phyloP scores from a whole-genome alignment of 2,888 invertebrate genomes.

The Pteria penguin region DNA sequence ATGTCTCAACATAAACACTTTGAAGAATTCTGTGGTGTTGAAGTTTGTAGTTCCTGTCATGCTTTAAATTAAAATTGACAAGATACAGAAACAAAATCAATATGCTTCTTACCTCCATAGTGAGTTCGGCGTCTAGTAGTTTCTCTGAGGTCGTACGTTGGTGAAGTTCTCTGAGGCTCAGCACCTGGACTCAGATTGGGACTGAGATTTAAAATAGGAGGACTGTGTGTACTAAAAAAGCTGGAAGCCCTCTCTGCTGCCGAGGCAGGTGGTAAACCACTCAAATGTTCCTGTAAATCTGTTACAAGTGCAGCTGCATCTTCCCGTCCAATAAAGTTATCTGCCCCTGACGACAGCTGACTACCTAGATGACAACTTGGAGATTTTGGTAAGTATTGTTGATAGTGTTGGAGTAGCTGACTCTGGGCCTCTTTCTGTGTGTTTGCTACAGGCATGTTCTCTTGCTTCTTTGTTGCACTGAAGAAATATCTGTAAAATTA shows the following conservation, averaged over 20 bases:
- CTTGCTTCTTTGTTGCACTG: not conserved
- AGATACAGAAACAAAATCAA: no score
- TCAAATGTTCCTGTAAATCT: constrained; percentile 43
- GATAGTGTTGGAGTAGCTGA: constrained; percentile 56
- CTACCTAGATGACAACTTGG: constrained; percentile 47
- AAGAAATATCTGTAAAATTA: no score
- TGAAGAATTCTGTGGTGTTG: no score
- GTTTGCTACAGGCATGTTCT: constrained; percentile 69
- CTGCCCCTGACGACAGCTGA: constrained; percentile 43
- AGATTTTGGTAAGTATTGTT: constrained; percentile 57
- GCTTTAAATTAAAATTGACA: no score
- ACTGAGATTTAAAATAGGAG: constrained; percentile 78
- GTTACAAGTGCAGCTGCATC: constrained; percentile 44
- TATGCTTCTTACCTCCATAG: constrained; percentile 49
- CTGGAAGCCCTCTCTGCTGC: constrained; percentile 51
- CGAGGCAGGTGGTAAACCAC: constrained; percentile 36
- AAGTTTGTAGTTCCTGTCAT: no score
- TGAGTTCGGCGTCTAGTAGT: constrained; percentile 70
- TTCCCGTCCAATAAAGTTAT: constrained; percentile 37
- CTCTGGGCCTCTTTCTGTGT: constrained; percentile 68
- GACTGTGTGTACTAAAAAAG: constrained; percentile 78
- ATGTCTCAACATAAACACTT: no score
- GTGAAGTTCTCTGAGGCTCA: constrained; percentile 73
- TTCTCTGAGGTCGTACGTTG: constrained; percentile 76
- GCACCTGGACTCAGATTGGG: constrained; percentile 72